phyloP scores from a whole-genome alignment of 2,113 vertebrate species.

The Percina caprodes region DNA sequence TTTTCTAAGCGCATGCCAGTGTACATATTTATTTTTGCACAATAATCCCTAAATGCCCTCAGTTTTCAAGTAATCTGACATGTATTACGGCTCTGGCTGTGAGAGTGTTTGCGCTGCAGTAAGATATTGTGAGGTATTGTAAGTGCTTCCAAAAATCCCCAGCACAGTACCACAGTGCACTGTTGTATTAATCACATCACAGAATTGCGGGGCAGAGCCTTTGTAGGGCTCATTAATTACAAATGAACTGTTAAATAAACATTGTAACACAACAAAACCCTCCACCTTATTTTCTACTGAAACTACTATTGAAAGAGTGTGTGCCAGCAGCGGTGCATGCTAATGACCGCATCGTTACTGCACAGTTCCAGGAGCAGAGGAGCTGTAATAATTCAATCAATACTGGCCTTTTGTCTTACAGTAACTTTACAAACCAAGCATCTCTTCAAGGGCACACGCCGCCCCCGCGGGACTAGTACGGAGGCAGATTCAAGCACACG shows the following conservation, averaged over 20 bases:
- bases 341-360: conserved; percentile 55
- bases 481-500: conserved; percentile 41
- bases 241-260: conserved; percentile 62
- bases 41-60: conserved; percentile 35
- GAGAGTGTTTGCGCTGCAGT: conserved; percentile 20
- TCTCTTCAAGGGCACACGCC: conserved; percentile 57
- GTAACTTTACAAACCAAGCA: conserved; percentile 61
- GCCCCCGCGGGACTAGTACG: background rate
- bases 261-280: conserved; percentile 17
- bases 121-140: background rate
- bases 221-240: conserved; percentile 43
- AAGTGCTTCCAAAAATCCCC: conserved; percentile 19
- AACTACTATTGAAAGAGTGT: conserved; percentile 35
- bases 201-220: conserved; percentile 15
- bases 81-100: conserved; percentile 9
- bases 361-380: conserved; percentile 8
- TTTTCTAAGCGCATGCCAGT: conserved; percentile 12
- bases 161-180: conserved; percentile 5
- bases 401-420: conserved; percentile 58
- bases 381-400: conserved; percentile 63
- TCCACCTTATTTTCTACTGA: conserved; percentile 29
- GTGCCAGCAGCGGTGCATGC: conserved; percentile 29
- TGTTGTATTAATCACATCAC: conserved; percentile 14
- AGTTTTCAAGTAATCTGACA: conserved; percentile 26
- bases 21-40: conserved; percentile 25